A percentile compares a stretch with the other conserved stretches of the same genome.
phyloP scores from a whole-genome alignment of 2,113 vertebrate genomes.

The Lasiurus cinereus region DNA sequence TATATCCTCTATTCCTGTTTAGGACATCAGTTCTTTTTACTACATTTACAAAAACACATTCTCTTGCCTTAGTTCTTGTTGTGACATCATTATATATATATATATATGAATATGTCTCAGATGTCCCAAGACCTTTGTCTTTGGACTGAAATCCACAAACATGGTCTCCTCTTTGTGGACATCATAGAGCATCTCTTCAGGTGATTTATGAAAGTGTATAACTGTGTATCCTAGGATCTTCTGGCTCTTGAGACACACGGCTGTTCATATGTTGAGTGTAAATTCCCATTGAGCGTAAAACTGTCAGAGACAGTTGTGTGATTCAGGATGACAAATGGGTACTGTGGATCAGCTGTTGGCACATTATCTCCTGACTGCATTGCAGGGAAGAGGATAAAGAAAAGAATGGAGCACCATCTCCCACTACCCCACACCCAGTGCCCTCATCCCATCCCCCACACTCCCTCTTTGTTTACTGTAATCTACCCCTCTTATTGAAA shows the following conservation, averaged over 20 bases:
- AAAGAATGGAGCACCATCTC: neutral
- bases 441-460: neutral
- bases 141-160: neutral
- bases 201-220: neutral
- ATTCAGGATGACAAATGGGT: neutral
- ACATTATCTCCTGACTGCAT: neutral
- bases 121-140: neutral
- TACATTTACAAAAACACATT: neutral
- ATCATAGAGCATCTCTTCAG: neutral
- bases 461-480: neutral
- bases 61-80: neutral
- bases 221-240: neutral
- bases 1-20: neutral
- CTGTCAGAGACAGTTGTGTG: neutral
- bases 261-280: neutral
- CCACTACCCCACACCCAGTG: too few species aligned
- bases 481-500: neutral
- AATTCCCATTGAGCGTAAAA: neutral
- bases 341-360: neutral
- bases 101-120: neutral
- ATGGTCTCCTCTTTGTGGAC: neutral
- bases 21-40: neutral
- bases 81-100: neutral
- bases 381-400: neutral
- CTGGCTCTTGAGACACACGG: neutral